A percentile compares a stretch with the other conserved stretches of the same genome.
phyloP scores from a whole-genome alignment of 2,113 vertebrate species.

The Irena cyanogastra region DNA sequence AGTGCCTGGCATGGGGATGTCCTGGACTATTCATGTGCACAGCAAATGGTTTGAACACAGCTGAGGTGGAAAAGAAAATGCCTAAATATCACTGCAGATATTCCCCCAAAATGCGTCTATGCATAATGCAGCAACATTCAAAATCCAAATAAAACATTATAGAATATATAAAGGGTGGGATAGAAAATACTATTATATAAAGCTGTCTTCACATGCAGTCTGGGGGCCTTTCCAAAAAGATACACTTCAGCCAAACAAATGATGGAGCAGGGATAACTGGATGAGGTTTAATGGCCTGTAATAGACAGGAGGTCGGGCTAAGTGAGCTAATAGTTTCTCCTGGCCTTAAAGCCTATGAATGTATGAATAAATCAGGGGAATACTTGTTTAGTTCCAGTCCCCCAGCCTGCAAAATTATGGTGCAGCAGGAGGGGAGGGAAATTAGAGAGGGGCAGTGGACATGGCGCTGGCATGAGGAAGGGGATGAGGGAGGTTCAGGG shows the following conservation, averaged over 20 bases:
- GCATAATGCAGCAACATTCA: not conserved
- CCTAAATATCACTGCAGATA: not conserved
- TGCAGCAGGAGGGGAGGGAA: not conserved
- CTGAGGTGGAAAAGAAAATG: not conserved
- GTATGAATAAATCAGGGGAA: conserved; percentile 15
- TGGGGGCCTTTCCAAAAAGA: conserved; percentile 15
- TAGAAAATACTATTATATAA: conserved; percentile 5
- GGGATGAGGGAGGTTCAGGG: not conserved
- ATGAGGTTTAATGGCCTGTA: conserved; percentile 23
- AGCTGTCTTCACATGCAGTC: conserved; percentile 14
- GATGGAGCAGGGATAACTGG: not conserved
- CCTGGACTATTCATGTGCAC: not conserved
- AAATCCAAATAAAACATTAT: conserved; percentile 25
- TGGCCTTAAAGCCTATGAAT: conserved; percentile 3
- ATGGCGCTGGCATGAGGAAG: rapidly evolving
- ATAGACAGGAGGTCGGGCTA: not conserved
- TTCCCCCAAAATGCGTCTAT: not conserved
- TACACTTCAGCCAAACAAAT: not conserved
- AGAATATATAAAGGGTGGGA: not conserved
- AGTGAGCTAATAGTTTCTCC: not conserved
- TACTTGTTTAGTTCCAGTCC: not conserved
- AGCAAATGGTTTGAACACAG: not conserved
- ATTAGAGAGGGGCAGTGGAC: not conserved
- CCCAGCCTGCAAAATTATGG: not conserved
- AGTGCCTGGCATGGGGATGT: rapidly evolving